Percentiles rank a stretch among this genome's conserved stretches.
phyloP scores from a whole-genome alignment of 2,888 invertebrate genomes.

The Uloborus plumipes region DNA sequence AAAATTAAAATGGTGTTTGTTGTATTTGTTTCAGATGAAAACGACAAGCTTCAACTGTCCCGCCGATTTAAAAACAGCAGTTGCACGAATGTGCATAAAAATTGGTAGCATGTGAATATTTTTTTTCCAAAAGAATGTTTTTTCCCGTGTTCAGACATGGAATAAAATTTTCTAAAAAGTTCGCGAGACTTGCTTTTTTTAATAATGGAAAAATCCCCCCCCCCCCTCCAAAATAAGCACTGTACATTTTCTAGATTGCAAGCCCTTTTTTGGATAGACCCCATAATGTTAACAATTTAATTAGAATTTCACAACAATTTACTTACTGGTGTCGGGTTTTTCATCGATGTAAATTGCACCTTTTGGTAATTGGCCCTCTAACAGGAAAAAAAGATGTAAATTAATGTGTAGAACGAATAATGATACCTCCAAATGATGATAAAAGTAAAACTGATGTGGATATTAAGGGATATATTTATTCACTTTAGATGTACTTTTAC shows the following conservation, averaged over 20 bases:
- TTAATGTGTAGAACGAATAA: neutral
- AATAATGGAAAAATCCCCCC: no score
- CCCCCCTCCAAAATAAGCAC: no score
- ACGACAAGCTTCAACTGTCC: no score
- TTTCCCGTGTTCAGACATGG: no score
- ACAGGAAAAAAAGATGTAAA: constrained; percentile 67
- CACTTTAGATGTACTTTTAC: neutral
- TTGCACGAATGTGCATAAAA: no score
- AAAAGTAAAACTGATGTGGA: neutral
- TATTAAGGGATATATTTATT: neutral
- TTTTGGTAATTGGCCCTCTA: constrained; percentile 86
- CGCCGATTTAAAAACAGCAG: no score
- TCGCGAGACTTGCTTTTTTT: no score
- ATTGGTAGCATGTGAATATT: no score
- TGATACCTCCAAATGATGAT: neutral
- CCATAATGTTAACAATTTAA: neutral
- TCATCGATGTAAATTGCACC: constrained; percentile 81
- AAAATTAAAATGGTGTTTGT: no score
- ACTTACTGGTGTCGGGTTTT: constrained; percentile 70
- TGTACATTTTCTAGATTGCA: neutral
- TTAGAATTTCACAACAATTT: constrained; percentile 46
- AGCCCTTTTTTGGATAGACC: neutral
- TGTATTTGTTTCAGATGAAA: no score
- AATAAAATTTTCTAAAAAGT: no score
- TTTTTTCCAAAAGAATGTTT: no score